phyloP scores from a whole-genome alignment of 2,888 invertebrate genomes.

The Heliconius erato region DNA sequence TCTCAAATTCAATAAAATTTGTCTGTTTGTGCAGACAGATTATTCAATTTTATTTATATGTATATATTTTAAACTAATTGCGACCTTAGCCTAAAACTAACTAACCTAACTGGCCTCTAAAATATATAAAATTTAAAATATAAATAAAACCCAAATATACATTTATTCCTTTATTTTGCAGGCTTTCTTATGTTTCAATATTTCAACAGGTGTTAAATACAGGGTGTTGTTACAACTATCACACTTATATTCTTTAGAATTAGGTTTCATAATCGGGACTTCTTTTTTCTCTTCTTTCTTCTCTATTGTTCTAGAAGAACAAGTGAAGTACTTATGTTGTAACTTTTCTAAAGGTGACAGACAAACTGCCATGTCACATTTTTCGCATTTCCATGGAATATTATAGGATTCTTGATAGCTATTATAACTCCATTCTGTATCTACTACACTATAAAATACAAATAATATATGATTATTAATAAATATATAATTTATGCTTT shows the following conservation, averaged over 20 bases:
- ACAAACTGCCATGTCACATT: slow-evolving; percentile 88
- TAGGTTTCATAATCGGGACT: slow-evolving; percentile 76
- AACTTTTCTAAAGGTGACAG: slow-evolving; percentile 89
- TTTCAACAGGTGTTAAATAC: slow-evolving; percentile 92
- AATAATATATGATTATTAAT: neutral
- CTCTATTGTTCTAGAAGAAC: slow-evolving; percentile 68
- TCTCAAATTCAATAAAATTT: too few species aligned
- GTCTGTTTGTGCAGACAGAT: too few species aligned
- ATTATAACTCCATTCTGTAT: slow-evolving; percentile 89
- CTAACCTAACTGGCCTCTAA: neutral
- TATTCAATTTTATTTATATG: too few species aligned
- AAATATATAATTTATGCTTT: neutral
- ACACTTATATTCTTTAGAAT: slow-evolving; percentile 89
- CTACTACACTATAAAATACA: slow-evolving; percentile 84
- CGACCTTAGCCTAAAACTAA: too few species aligned
- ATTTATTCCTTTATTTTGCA: slow-evolving; percentile 74
- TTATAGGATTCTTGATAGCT: slow-evolving; percentile 86
- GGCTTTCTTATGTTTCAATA: slow-evolving; percentile 92
- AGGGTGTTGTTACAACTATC: slow-evolving; percentile 89
- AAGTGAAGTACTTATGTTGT: slow-evolving; percentile 88
- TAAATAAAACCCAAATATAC: neutral
- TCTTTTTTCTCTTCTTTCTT: slow-evolving; percentile 64
- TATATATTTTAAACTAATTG: too few species aligned
- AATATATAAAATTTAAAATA: neutral
- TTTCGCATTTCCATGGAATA: slow-evolving; percentile 90